A percentile compares a stretch with the other conserved stretches of the same genome.
Evolutionary conservation across 1,140 invertebrate genomes (phyloP).

Genomic region (Babylonia areolata): DNA sequence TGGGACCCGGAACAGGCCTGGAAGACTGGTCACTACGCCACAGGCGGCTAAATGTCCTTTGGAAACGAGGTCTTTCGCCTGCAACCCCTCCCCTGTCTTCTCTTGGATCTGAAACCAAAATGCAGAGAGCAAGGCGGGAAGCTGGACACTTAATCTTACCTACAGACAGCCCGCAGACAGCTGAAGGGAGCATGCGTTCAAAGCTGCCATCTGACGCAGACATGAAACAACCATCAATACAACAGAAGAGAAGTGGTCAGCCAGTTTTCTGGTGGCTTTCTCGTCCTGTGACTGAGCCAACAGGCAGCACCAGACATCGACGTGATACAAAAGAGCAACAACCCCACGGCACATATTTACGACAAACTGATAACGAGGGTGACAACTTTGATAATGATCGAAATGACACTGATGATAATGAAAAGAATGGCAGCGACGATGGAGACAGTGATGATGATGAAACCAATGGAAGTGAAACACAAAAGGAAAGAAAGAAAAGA

Average conservation of each 20-base stretch:
- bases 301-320: background rate
- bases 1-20: background rate
- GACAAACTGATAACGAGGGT: background rate
- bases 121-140: background rate
- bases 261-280: background rate
- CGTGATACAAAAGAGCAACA: background rate
- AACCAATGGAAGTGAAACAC: background rate
- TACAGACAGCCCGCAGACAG: background rate
- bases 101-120: background rate
- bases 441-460: background rate
- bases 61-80: background rate
- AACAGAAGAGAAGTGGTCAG: background rate
- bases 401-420: background rate
- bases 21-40: background rate
- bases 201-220: background rate
- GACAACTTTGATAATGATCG: slow-evolving; percentile 4
- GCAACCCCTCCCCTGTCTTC: background rate
- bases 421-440: background rate
- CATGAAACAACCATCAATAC: background rate
- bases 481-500: background rate
- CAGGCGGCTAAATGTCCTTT: background rate
- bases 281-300: background rate
- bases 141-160: background rate
- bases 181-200: background rate
- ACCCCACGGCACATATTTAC: background rate